Percentiles rank a stretch among this genome's conserved stretches.
Conservation (phyloP, 2,888 invertebrate species). For the Tetranychus piercei region DNA sequence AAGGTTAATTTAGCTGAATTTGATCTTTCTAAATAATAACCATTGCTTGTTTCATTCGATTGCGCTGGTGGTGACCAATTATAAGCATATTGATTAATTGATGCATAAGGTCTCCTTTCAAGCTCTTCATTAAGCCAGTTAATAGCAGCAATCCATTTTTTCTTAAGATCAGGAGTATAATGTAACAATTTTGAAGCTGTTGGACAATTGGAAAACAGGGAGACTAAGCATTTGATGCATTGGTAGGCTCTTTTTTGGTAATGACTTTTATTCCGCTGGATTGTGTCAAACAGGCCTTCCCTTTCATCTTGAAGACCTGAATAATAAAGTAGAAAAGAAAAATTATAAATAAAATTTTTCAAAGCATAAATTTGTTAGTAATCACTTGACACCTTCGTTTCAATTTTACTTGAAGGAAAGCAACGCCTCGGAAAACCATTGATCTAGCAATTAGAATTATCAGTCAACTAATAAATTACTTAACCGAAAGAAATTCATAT, state of each 20-base stretch:
- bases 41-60: constrained; percentile 83
- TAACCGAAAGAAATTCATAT: too few species aligned
- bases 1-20: constrained; percentile 78
- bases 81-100: constrained; percentile 50
- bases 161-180: constrained; percentile 54
- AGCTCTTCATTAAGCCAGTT: constrained; percentile 90
- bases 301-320: constrained; percentile 56
- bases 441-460: not conserved
- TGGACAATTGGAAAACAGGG: constrained; percentile 65
- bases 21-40: constrained; percentile 80
- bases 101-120: constrained; percentile 37
- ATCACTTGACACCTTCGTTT: not conserved
- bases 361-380: not conserved
- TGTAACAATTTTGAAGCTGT: constrained; percentile 60
- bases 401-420: constrained; percentile 15
- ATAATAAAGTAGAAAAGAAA: constrained; percentile 10
- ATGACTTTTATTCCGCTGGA: constrained; percentile 73
- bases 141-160: constrained; percentile 71
- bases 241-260: constrained; percentile 92
- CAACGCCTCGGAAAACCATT: not conserved
- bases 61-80: constrained; percentile 74
- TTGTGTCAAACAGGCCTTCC: constrained; percentile 80
- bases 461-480: too few species aligned
- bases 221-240: constrained; percentile 84
- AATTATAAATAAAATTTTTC: not conserved